Evolutionary conservation across 2,888 invertebrate species (phyloP).

Genomic region (Epistrophe eligans): DNA sequence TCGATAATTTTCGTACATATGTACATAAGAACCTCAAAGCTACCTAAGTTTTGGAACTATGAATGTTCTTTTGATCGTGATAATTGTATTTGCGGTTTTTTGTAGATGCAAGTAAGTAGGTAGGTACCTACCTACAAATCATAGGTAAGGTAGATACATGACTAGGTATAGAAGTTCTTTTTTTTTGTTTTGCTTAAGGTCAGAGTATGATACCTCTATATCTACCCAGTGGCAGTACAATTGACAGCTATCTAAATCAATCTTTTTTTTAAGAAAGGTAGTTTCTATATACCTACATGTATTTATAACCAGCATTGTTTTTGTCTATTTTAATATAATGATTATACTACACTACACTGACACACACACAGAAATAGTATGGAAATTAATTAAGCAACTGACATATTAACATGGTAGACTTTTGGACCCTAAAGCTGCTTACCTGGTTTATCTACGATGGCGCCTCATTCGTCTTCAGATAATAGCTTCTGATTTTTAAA

Average conservation of each 20-base stretch:
- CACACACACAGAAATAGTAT: slow-evolving; percentile 26
- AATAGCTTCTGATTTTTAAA: slow-evolving; percentile 49
- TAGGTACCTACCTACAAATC: not conserved
- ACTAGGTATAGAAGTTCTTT: not conserved
- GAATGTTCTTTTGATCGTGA: slow-evolving; percentile 41
- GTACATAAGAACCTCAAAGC: too few relatives aligned
- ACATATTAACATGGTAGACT: slow-evolving; percentile 4
- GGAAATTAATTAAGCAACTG: slow-evolving; percentile 55
- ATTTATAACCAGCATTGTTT: not conserved
- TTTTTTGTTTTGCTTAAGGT: not conserved
- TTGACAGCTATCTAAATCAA: slow-evolving; percentile 25
- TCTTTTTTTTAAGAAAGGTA: not conserved
- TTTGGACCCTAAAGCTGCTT: slow-evolving; percentile 23
- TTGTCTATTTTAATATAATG: too few relatives aligned
- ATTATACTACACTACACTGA: too few relatives aligned
- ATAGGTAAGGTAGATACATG: not conserved
- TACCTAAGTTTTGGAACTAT: slow-evolving; percentile 18
- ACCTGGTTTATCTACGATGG: slow-evolving; percentile 31
- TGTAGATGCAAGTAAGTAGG: not conserved
- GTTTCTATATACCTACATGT: not conserved
- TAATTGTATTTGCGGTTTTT: slow-evolving; percentile 27
- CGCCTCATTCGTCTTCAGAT: slow-evolving; percentile 41
- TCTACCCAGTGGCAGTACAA: not conserved
- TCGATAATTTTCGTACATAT: not conserved
- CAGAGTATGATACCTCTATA: not conserved